Evolutionary conservation across 2,113 vertebrate species (phyloP), one percentile per base, ranked within the genome.

Genomic region (Daboia siamensis): DNA sequence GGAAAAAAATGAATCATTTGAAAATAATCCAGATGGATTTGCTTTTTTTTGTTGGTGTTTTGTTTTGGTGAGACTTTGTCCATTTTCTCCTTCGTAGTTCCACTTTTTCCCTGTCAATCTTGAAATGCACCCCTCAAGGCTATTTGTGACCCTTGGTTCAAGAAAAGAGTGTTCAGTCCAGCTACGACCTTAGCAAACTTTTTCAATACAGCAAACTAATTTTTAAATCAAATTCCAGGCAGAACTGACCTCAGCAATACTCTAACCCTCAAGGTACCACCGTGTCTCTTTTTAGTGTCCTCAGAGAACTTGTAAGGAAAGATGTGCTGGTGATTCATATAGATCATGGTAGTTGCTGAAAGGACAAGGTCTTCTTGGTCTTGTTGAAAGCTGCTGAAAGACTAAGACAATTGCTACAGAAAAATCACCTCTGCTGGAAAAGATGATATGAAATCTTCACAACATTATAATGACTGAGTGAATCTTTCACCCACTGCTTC

Each of bases 281-380:
- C 3, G 5, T 29, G n/a, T 59, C 57, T 87, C 80, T 93, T 61
- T 87, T 87, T 87, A 57, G 15, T 23, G 86, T 93, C 93, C 91
- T 85, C 57, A 95, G 94, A 61, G 44, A 61, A 90, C 91, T 95
- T 69, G 15, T 89, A 94, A 80, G 51, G 33, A 92, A 93, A 94
- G 54, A 11, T 21, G 91, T 94, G 93, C 54, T 87, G 88, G 29
- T 93, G 26, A 61, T 84, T 93, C 29, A 87, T 90, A 33, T 91
- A 90, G 93, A 93, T 93, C 57, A 74, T 23, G 11, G 57, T 13
- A 56, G 24, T 44, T 80, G 87, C 17, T 56, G 64, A 74, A 64
- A 57, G 59, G 64, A 33, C 48, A 69, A 80, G 51, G 17, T 20
- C 51, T 55, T 21, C 87, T 89, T 92, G 39, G 26, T n/a, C 17